Percentiles rank a stretch among this genome's conserved stretches.
Evolutionary conservation across 1,140 invertebrate genomes (phyloP).

Genomic region (Paralvinella palmiformis): DNA sequence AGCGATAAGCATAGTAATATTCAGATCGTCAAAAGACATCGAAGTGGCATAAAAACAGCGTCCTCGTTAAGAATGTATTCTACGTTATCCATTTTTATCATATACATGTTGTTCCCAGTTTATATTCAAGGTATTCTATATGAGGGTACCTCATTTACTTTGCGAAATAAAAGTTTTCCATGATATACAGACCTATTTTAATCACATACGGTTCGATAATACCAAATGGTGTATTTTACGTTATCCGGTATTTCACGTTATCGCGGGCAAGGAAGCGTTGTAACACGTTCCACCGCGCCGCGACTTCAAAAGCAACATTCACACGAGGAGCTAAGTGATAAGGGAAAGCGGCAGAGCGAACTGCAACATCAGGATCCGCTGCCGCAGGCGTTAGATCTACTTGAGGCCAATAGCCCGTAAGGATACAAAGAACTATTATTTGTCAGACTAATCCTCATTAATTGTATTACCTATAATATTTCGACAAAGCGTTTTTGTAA

Average conservation of each 20-base stretch:
- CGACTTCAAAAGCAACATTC: no score
- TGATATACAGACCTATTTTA: not conserved
- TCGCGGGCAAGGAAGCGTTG: no score
- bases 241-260: no score
- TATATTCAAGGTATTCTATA: not conserved
- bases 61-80: conserved; percentile 7
- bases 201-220: not conserved
- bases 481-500: not conserved
- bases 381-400: not conserved
- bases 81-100: not conserved
- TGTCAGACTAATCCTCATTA: not conserved
- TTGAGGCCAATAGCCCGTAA: not conserved
- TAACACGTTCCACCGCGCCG: no score
- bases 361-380: not conserved
- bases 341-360: no score
- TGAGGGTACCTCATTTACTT: no score
- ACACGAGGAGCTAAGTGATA: no score
- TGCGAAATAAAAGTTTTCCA: no score
- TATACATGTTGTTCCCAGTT: not conserved
- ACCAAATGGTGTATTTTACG: not conserved
- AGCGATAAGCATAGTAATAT: not conserved
- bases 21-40: not conserved
- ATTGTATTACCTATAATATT: not conserved
- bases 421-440: not conserved
- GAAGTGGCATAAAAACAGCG: not conserved